A percentile compares a stretch with the other conserved stretches of the same genome.
phyloP scores from a whole-genome alignment of 2,113 vertebrate genomes.

The Petrocephalus zakoni region DNA sequence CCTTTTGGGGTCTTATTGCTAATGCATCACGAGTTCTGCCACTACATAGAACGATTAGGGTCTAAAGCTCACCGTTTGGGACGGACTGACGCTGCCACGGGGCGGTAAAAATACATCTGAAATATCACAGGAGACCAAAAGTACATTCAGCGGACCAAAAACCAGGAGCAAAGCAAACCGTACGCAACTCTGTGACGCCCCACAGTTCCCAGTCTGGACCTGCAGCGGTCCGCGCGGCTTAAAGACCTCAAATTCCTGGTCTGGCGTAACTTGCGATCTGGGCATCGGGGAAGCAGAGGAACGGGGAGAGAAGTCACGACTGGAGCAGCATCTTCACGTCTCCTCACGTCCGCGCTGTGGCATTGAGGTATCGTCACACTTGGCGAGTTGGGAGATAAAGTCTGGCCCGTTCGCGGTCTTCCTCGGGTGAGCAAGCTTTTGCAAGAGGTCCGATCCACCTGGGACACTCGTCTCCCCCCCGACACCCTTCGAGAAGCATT shows the following conservation, averaged over 20 bases:
- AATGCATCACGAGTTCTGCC: conserved; percentile 1
- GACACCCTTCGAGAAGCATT: background rate
- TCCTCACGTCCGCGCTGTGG: background rate
- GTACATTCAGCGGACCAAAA: conserved; percentile 4
- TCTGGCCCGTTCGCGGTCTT: background rate
- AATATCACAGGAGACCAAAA: background rate
- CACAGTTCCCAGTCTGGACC: background rate
- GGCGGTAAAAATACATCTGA: background rate
- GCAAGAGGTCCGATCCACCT: background rate
- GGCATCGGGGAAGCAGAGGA: background rate
- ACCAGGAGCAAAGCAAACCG: background rate
- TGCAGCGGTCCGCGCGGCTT: background rate
- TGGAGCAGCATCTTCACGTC: background rate
- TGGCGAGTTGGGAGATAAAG: background rate
- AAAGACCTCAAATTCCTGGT: background rate
- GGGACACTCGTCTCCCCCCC: background rate
- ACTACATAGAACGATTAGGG: background rate
- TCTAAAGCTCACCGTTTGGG: background rate
- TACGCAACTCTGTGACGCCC: background rate
- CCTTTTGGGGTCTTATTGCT: conserved; percentile 16
- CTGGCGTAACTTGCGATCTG: background rate
- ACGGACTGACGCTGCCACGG: background rate
- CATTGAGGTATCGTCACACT: background rate
- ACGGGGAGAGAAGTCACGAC: background rate
- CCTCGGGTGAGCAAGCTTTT: background rate